Percentiles rank a stretch among this genome's conserved stretches.
phyloP scores from a whole-genome alignment of 2,113 vertebrate species.

The Campylomormyrus tamandua region DNA sequence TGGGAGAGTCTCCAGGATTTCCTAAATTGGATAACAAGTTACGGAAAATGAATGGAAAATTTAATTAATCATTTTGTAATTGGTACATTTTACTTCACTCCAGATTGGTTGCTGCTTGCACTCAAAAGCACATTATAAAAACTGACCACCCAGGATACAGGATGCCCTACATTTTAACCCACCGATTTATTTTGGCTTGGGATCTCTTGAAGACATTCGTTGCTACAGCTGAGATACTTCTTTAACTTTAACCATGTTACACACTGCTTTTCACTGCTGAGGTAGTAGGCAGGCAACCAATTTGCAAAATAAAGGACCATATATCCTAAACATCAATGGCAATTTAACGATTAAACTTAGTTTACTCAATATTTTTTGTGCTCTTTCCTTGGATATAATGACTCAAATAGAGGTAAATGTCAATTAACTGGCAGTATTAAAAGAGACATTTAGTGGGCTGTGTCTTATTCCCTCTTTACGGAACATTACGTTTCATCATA shows the following conservation, averaged over 20 bases:
- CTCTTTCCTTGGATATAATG: conserved; percentile 8
- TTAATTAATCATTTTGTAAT: not conserved
- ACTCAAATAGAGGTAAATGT: conserved; percentile 7
- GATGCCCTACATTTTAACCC: conserved; percentile 6
- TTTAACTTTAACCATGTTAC: not conserved
- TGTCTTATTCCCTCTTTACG: not conserved
- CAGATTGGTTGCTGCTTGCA: not conserved
- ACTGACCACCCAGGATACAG: not conserved
- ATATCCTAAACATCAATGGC: conserved; percentile 15
- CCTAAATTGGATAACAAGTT: not conserved
- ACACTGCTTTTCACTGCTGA: not conserved
- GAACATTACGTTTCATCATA: not conserved
- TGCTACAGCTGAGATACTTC: not conserved
- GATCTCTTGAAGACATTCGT: not conserved
- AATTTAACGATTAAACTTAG: conserved; percentile 1
- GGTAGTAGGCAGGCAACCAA: not conserved
- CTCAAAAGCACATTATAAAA: not conserved
- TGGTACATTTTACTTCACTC: not conserved
- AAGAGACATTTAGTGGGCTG: not conserved
- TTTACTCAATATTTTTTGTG: conserved; percentile 1
- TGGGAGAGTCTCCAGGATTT: not conserved
- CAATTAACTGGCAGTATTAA: conserved; percentile 11
- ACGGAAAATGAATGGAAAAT: not conserved
- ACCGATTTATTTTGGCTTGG: not conserved
- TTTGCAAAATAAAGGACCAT: not conserved